Evolutionary conservation across 2,113 vertebrate genomes (phyloP).

Genomic region (Furnarius figulus): DNA sequence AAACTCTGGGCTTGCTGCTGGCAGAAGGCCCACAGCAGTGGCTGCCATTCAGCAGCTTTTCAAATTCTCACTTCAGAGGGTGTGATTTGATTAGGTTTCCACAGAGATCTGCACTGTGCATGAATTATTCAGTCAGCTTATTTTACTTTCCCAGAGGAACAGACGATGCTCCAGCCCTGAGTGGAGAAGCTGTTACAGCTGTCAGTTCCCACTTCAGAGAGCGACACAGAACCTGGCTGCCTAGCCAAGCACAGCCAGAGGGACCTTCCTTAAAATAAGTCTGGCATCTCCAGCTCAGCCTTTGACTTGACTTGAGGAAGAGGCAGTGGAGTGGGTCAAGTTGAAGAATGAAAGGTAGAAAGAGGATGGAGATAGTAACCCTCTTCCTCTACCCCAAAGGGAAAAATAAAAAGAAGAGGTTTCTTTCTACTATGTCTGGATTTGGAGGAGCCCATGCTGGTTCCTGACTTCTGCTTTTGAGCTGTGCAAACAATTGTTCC

Average conservation of each 20-base stretch:
- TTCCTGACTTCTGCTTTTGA: neutral
- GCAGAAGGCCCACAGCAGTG: neutral
- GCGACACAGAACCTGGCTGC: neutral
- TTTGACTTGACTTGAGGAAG: neutral
- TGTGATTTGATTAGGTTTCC: slow-evolving; percentile 4
- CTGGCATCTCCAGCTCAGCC: neutral
- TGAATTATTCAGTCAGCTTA: slow-evolving; percentile 50
- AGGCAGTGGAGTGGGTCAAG: neutral
- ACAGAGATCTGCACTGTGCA: neutral
- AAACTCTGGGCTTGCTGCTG: neutral
- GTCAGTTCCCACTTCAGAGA: neutral
- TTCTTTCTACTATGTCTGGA: neutral
- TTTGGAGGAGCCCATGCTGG: neutral
- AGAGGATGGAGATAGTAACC: neutral
- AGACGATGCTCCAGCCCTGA: neutral
- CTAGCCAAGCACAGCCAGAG: neutral
- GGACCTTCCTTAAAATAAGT: neutral
- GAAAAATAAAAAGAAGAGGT: neutral
- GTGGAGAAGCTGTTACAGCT: neutral
- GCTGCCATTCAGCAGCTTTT: neutral
- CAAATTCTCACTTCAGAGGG: neutral
- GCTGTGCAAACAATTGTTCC: neutral
- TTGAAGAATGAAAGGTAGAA: neutral
- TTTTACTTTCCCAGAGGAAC: slow-evolving; percentile 19
- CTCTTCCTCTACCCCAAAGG: neutral